phyloP scores from a whole-genome alignment of 92 coral and sea anemone genomes.

The Zoanthus solanderi region DNA sequence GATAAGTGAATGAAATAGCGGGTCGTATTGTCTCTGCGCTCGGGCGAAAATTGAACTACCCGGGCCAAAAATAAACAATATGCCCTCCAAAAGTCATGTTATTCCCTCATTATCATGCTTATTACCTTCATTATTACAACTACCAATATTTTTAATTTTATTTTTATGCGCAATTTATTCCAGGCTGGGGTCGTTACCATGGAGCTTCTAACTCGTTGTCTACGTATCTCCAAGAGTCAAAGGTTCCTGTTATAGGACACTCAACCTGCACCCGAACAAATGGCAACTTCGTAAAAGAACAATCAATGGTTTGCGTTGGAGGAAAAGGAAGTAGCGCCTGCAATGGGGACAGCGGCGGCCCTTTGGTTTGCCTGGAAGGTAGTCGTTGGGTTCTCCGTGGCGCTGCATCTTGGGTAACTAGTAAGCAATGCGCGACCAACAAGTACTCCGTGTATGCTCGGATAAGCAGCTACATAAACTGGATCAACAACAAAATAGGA shows the following conservation, averaged over 20 bases:
- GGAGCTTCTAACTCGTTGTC: slow-evolving; percentile 23
- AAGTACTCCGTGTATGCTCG: slow-evolving; percentile 38
- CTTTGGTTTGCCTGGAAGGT: slow-evolving; percentile 28
- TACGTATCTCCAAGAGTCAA: slow-evolving; percentile 15
- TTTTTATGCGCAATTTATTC: too few relatives aligned
- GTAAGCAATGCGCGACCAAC: slow-evolving; percentile 9
- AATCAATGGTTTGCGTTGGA: slow-evolving; percentile 26
- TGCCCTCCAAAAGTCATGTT: too few relatives aligned
- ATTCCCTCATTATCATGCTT: too few relatives aligned
- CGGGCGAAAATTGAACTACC: too few relatives aligned
- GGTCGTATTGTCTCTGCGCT: too few relatives aligned
- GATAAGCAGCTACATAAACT: slow-evolving; percentile 35
- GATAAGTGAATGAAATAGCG: too few relatives aligned
- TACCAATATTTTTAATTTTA: too few relatives aligned
- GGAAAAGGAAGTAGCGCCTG: slow-evolving; percentile 28
- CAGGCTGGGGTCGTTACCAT: slow-evolving; percentile 29
- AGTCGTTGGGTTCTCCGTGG: slow-evolving; percentile 35
- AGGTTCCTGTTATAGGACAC: slow-evolving; percentile 25
- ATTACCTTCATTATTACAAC: too few relatives aligned
- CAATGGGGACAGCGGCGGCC: slow-evolving; percentile 36
- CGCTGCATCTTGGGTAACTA: slow-evolving; percentile 34
- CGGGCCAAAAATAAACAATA: too few relatives aligned
- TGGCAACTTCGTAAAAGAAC: slow-evolving; percentile 16
- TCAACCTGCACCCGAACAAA: slow-evolving; percentile 21
- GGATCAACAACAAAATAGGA: slow-evolving; percentile 18